Evolutionary conservation across 1,140 invertebrate genomes (phyloP).

Genomic region (Caenorhabditis brenneri): DNA sequence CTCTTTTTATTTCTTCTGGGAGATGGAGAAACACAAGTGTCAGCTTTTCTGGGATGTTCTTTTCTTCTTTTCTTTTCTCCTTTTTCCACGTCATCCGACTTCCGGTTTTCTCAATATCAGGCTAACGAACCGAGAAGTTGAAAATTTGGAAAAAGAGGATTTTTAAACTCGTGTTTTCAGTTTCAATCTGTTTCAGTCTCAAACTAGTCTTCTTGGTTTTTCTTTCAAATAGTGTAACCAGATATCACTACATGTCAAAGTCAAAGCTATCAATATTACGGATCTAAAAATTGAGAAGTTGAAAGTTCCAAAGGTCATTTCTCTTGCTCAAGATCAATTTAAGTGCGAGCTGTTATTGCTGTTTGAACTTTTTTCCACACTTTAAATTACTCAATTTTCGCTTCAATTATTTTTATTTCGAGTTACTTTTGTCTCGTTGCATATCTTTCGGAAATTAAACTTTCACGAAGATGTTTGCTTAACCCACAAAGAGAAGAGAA

Average conservation of each 20-base stretch:
- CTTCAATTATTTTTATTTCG: neutral
- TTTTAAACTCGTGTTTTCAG: neutral
- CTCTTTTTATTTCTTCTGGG: neutral
- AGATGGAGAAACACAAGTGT: neutral
- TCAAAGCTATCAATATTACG: neutral
- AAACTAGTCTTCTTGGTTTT: neutral
- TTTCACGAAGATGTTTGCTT: constrained; percentile 9
- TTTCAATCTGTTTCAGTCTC: neutral
- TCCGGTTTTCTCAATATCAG: constrained; percentile 14
- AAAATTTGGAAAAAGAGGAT: neutral
- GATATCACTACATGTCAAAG: neutral
- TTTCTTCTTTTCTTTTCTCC: neutral
- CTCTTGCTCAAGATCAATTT: neutral
- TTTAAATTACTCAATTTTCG: neutral
- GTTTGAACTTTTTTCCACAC: neutral
- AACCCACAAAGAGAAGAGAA: neutral
- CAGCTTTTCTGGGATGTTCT: neutral
- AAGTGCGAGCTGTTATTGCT: neutral
- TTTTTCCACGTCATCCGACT: neutral
- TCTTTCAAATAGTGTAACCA: neutral
- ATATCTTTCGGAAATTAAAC: constrained; percentile 24
- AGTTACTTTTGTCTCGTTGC: neutral
- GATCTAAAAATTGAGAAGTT: neutral
- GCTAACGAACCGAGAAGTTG: neutral
- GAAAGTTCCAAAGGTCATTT: neutral